phyloP scores from a whole-genome alignment of 2,888 invertebrate genomes.

The Blastobasis adustella region DNA sequence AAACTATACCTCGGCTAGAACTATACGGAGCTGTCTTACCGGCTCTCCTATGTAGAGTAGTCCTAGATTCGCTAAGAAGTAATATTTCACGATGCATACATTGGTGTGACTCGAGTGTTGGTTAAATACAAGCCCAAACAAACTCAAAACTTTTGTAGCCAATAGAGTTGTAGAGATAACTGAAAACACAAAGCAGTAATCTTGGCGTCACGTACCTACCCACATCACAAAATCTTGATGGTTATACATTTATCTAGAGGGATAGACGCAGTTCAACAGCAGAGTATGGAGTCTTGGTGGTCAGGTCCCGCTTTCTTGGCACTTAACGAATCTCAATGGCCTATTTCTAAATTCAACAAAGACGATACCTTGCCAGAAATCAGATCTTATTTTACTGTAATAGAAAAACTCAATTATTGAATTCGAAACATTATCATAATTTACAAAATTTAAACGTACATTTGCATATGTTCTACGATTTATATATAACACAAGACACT shows the following conservation, averaged over 20 bases:
- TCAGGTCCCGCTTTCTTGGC: background rate
- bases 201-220: slow-evolving; percentile 10
- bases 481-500: background rate
- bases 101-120: slow-evolving; percentile 12
- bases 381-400: background rate
- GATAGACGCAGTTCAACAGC: background rate
- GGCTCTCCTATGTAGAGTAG: slow-evolving; percentile 2
- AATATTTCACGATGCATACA: background rate
- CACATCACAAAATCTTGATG: slow-evolving; percentile 11
- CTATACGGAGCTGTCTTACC: slow-evolving; percentile 2
- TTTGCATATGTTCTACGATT: no score
- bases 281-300: background rate
- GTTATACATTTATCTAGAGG: slow-evolving; percentile 11
- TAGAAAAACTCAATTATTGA: background rate
- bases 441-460: slow-evolving; percentile 4
- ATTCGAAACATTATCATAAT: slow-evolving; percentile 8
- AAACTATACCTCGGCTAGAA: slow-evolving; percentile 10
- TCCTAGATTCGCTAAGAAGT: background rate
- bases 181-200: no score
- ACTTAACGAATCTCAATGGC: background rate
- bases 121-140: slow-evolving; percentile 1
- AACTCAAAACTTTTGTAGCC: slow-evolving; percentile 11
- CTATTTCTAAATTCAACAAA: background rate
- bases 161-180: slow-evolving; percentile 9
- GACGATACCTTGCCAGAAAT: background rate